These are phyloP conservation scores for Zapus hudsonius DNA, from an alignment of 2,113 vertebrate species.

Conservation along the genomic window DNA sequence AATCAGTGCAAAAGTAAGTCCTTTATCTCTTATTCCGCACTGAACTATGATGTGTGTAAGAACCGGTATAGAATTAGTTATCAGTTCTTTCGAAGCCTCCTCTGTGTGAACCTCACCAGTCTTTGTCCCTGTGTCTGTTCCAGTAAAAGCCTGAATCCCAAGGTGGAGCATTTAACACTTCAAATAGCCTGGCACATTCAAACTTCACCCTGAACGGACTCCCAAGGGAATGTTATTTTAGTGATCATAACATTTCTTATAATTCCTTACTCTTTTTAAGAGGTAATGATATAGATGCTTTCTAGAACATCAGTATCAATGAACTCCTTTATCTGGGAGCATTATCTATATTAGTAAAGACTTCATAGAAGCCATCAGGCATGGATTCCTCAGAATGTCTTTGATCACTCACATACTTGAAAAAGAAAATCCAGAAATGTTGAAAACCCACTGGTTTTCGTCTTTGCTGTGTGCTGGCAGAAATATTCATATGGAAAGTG, in stretches of 20 bases:
- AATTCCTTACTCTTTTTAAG: conserved; percentile 32
- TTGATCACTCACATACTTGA: not conserved
- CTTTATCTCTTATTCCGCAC: not conserved
- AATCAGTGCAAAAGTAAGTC: conserved; percentile 47
- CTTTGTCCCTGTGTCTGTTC: conserved; percentile 23
- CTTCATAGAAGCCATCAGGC: not conserved
- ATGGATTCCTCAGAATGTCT: not conserved
- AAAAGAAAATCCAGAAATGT: not conserved
- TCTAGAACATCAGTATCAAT: not conserved
- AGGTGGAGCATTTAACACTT: conserved; percentile 68
- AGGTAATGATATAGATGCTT: not conserved
- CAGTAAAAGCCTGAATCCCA: conserved; percentile 67
- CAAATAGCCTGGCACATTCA: conserved; percentile 59
- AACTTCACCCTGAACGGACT: not conserved
- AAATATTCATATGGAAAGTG: not conserved
- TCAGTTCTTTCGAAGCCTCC: not conserved
- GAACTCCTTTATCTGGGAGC: not conserved
- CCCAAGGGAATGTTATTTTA: conserved; percentile 19
- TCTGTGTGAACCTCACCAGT: not conserved
- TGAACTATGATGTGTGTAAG: not conserved
- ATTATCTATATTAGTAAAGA: not conserved
- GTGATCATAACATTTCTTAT: not conserved
- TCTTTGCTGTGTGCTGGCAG: not conserved
- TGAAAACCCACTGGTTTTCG: not conserved
- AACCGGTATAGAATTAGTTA: not conserved